Evolutionary conservation across 2,888 invertebrate genomes (phyloP).

Genomic region (Heliconius charithonia): DNA sequence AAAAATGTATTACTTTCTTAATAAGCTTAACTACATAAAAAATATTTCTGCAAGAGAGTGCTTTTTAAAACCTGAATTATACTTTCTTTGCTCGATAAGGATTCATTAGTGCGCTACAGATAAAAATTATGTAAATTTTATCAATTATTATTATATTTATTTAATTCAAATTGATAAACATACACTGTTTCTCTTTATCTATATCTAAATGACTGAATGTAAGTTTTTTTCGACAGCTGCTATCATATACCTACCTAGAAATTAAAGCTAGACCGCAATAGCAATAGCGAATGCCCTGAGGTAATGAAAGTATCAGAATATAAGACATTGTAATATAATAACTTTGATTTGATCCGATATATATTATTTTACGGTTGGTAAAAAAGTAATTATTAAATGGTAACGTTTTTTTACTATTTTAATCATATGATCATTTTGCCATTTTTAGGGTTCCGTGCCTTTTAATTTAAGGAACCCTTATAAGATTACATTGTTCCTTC

Average conservation of each 20-base stretch:
- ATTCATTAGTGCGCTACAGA: not conserved
- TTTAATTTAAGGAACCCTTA: too few species aligned
- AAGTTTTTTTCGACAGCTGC: conserved; percentile 13
- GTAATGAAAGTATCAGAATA: conserved; percentile 35
- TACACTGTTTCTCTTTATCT: conserved; percentile 7
- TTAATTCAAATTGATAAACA: not conserved
- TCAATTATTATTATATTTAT: conserved; percentile 4
- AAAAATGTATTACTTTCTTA: not conserved
- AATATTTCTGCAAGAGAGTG: not conserved
- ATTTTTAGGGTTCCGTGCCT: too few species aligned
- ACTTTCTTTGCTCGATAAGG: conserved; percentile 11
- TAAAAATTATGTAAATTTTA: conserved; percentile 13
- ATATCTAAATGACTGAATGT: conserved; percentile 3
- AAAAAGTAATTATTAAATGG: not conserved
- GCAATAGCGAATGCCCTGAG: conserved; percentile 29
- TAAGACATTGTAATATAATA: conserved; percentile 13
- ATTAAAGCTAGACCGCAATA: conserved; percentile 25
- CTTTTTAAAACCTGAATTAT: not conserved
- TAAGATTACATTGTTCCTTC: too few species aligned
- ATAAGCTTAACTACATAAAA: not conserved
- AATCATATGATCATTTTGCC: not conserved
- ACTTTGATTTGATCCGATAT: conserved; percentile 22
- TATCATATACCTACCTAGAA: conserved; percentile 22
- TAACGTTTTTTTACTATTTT: not conserved
- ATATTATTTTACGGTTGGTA: not conserved